A percentile compares a stretch with the other conserved stretches of the same genome.
Conservation (phyloP, 1,140 invertebrate species). For the Paracyclopina nana region DNA sequence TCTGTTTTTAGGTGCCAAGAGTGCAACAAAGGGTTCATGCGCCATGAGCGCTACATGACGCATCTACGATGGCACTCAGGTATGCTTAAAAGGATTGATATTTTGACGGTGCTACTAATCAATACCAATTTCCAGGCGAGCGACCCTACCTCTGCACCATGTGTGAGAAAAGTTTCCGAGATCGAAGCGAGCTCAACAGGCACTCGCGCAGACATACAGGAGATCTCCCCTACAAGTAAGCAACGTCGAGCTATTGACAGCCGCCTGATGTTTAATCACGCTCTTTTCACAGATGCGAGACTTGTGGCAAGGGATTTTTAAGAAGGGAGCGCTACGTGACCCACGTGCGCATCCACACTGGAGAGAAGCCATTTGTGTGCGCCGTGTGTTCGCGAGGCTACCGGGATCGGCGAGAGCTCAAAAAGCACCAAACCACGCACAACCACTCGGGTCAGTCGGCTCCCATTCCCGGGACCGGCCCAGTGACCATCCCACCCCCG, state of each 20-base stretch:
- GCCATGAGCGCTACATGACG: conserved; percentile 15
- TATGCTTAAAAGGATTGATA: conserved; percentile 2
- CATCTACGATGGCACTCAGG: conserved; percentile 15
- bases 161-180: conserved; percentile 16
- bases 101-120: not conserved
- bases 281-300: conserved; percentile 9
- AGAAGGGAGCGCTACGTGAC: conserved; percentile 15
- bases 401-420: conserved; percentile 12
- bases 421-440: conserved; percentile 12
- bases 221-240: conserved; percentile 17
- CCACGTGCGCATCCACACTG: conserved; percentile 16
- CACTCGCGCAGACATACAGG: conserved; percentile 16
- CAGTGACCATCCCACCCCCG: not conserved
- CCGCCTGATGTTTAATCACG: not conserved
- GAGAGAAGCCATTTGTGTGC: conserved; percentile 16
- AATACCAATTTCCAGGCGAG: conserved; percentile 9
- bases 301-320: conserved; percentile 16
- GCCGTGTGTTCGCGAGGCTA: conserved; percentile 11
- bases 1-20: conserved; percentile 7
- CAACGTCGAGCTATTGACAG: not conserved
- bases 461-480: not conserved
- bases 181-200: conserved; percentile 15
- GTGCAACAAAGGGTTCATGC: conserved; percentile 13
- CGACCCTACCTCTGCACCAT: conserved; percentile 14
- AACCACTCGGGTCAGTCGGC: not conserved